phyloP scores from a whole-genome alignment of 2,888 invertebrate genomes.

The Melanophora roralis region DNA sequence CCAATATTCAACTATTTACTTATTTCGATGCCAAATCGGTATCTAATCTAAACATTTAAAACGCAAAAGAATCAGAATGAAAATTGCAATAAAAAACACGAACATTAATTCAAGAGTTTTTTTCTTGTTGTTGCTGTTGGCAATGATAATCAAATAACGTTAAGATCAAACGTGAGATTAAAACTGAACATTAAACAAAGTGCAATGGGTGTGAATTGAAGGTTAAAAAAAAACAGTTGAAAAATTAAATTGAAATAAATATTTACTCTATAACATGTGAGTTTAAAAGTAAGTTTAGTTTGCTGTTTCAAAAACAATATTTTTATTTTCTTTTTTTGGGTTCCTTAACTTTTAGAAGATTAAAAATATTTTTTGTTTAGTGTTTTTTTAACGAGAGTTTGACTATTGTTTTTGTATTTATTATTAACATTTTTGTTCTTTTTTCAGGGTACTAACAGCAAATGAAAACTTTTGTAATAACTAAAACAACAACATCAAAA shows the following conservation, averaged over 20 bases:
- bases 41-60: constrained; percentile 51
- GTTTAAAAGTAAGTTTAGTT: no score
- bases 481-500: no score
- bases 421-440: no score
- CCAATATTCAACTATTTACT: constrained; percentile 14
- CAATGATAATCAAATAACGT: constrained; percentile 56
- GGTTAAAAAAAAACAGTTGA: constrained; percentile 29
- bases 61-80: not conserved
- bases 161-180: constrained; percentile 62
- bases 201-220: constrained; percentile 60
- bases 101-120: constrained; percentile 32
- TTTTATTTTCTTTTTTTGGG: no score
- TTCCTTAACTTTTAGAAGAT: no score
- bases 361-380: no score
- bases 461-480: no score
- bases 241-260: not conserved
- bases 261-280: no score
- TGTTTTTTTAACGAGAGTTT: no score
- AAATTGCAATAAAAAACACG: not conserved
- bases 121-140: constrained; percentile 5
- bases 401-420: no score
- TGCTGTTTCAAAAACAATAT: no score
- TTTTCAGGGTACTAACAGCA: no score
- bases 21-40: constrained; percentile 26
- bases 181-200: constrained; percentile 41